Evolutionary conservation across 2,113 vertebrate genomes (phyloP), one percentile per base, ranked within the genome.

Genomic region (Gadus macrocephalus): DNA sequence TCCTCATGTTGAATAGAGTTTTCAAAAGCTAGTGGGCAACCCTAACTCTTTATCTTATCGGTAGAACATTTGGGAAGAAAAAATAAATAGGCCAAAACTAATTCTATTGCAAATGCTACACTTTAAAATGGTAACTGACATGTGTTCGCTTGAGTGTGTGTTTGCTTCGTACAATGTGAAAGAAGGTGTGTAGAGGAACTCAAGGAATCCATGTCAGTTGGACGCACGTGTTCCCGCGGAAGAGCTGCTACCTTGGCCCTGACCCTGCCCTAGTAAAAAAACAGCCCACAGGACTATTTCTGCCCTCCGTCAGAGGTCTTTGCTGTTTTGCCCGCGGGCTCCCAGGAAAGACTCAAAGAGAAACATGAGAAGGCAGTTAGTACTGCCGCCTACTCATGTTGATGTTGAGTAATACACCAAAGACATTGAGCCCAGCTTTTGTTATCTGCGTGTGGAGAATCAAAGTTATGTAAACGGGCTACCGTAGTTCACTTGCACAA

Each of bases 261-360:
- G 31, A n/a, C 5, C 62, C 49, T 64, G n/a, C 64, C 68, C 15
- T 75, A 76, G 83, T 77, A 69, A 73, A 63, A 83, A 69, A 73
- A 61, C 82, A 68, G 66, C 62, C 58, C 74, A 60, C 22, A 53
- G 14, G 25, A 56, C 67, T 75, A 66, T 71, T 81, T 78, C 78
- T 69, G 19, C 60, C 69, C 66, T 82, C 64, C 62, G 12, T 73
- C 67, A 71, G 68, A 76, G 69, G 66, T 78, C 73, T 77, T 75
- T 74, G 83, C 35, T 80, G 12, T 9, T 76, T 64, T 74, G 42
- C 73, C 71, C 70, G 74, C 27, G 31, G 75, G 71, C 70, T 61
- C 63, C 62, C 5, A 66, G 63, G 49, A 64, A 69, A 66, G 20
- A 77, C 49, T 71, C 22, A 69, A 78, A 53, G 71, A 73, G 68